phyloP scores from a whole-genome alignment of 2,888 invertebrate species.

The Quadriops clusia region DNA sequence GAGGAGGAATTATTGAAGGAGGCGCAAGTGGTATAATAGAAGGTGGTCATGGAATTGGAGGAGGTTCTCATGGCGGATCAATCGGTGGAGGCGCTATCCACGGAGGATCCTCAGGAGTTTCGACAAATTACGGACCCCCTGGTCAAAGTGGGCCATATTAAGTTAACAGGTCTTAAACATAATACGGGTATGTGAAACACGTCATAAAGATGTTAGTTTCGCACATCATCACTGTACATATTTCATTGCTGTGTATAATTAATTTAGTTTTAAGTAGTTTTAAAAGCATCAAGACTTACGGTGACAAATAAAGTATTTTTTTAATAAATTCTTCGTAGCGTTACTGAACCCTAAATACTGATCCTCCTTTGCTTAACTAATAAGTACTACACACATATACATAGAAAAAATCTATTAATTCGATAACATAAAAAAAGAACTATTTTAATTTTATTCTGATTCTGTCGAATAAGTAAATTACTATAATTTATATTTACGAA shows the following conservation, averaged over 20 bases:
- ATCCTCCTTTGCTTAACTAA: too few relatives aligned
- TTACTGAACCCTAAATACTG: too few relatives aligned
- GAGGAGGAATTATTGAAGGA: too few relatives aligned
- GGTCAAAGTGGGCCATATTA: conserved; percentile 34
- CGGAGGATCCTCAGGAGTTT: conserved; percentile 33
- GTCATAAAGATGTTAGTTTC: conserved; percentile 10
- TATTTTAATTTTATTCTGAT: too few relatives aligned
- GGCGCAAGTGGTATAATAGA: conserved; percentile 14
- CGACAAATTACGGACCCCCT: conserved; percentile 32
- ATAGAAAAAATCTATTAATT: too few relatives aligned
- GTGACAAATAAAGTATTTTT: conserved; percentile 35
- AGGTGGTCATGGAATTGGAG: conserved; percentile 12
- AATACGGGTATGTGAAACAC: conserved; percentile 16
- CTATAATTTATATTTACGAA: too few relatives aligned
- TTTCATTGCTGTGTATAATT: conserved; percentile 20
- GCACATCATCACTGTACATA: conserved; percentile 10
- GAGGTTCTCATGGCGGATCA: conserved; percentile 10
- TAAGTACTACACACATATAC: too few relatives aligned
- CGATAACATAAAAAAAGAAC: too few relatives aligned
- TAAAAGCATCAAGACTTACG: conserved; percentile 25
- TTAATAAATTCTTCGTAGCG: too few relatives aligned
- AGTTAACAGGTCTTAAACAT: conserved; percentile 12
- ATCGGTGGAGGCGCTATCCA: conserved; percentile 10
- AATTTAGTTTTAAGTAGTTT: conserved; percentile 20
- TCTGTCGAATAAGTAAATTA: too few relatives aligned